Evolutionary conservation across 30 jellyfish, hydroid and myxozoan genomes (phyloP), one percentile per base, ranked within the genome.

Genomic region (Chironex yamaguchii): DNA sequence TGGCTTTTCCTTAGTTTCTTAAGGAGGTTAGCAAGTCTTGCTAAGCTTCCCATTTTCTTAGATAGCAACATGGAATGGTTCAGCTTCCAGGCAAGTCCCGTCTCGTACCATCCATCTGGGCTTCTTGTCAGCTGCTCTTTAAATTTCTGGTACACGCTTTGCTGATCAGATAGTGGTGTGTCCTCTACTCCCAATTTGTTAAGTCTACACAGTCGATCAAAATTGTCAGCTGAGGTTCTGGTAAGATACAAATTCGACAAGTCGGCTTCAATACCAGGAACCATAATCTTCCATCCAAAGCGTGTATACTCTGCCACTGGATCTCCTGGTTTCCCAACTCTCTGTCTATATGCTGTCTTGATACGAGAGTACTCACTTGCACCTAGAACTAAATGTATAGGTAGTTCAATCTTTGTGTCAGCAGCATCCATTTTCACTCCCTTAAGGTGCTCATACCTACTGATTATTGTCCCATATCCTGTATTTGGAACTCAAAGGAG

Each of bases 101-200:
- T 48, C 14, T 11, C 20, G 11, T 79, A 26, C 49, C 34, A 31
- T 22, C 88, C 88, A 76, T 54, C 88, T 21, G 23, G 22, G 20
- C 31, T 21, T 35, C 85, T 17, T 48, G 17, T 12, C 12, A 35
- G 84, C 36, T 78, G 90, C 51, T 36, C 85, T 50, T 51, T 84
- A 26, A 42, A 76, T 20, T 83, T 31, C 52, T 71, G 31, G 21
- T 85, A 88, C 52, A 79, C 50, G 35, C 4, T 29, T 24, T 89
- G 76, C 28, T 17, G 17, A 9, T 67, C 92, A 34, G 9, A 70
- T 36, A 21, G 92, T 22, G 79, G 76, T 62, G 30, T 62, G 30
- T 86, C 96, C 30, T 86, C 90, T 49, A 78, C 1, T 6, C 96
- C 94, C 35, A 75, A 28, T 2, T 76, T 85, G 49, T 65, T 94